These are phyloP conservation scores for Tiphia femorata DNA, from an alignment of 2,888 invertebrate genomes.

Conservation along the genomic window DNA sequence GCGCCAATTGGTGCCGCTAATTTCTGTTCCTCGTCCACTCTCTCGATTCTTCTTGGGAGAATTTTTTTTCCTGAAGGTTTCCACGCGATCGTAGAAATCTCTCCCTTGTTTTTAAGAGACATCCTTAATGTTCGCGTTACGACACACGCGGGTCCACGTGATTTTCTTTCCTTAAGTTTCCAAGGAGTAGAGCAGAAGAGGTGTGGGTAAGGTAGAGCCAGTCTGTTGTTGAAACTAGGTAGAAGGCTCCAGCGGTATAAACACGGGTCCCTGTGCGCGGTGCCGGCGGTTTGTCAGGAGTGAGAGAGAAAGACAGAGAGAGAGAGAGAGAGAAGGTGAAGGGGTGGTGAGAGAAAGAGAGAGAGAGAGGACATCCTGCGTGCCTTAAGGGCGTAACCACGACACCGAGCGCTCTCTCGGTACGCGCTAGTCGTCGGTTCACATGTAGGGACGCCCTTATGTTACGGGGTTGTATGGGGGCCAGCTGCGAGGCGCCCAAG, in stretches of 20 bases:
- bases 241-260: conserved; percentile 49
- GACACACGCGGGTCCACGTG: no score
- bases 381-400: conserved; percentile 53
- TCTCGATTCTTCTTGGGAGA: no score
- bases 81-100: no score
- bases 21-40: no score
- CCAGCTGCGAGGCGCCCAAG: conserved; percentile 68
- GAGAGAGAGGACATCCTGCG: conserved; percentile 61
- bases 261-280: conserved; percentile 32
- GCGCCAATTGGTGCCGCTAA: no score
- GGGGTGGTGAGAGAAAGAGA: background rate
- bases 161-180: background rate
- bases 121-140: no score
- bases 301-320: conserved; percentile 10
- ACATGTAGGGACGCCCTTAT: conserved; percentile 60
- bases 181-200: background rate
- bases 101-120: no score
- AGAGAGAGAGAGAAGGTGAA: conserved; percentile 26
- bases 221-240: conserved; percentile 35
- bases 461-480: conserved; percentile 64
- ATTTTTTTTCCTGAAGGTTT: no score
- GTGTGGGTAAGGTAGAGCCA: conserved; percentile 5
- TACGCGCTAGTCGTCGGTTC: conserved; percentile 41
- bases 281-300: conserved; percentile 39
- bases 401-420: conserved; percentile 34